Conservation (phyloP, 2,113 vertebrate genomes). For the Chascanopsetta lugubris region DNA sequence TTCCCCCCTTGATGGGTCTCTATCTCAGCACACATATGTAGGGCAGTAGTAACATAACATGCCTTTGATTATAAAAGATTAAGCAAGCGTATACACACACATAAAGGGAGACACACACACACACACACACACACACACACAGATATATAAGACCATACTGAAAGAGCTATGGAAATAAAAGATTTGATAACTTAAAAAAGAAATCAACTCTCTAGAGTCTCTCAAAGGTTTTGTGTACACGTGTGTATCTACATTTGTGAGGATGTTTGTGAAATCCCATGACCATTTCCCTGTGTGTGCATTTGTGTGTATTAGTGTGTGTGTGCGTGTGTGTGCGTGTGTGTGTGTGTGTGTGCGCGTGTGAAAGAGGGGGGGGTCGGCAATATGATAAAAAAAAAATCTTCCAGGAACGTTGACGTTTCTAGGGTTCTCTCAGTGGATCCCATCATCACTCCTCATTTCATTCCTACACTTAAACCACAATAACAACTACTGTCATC, state of each 20-base stretch:
- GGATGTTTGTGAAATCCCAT: slow-evolving; percentile 40
- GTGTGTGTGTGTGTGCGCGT: too few relatives aligned
- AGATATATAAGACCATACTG: background rate
- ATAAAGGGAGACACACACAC: background rate
- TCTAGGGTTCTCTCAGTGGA: slow-evolving; percentile 40
- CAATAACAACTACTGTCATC: slow-evolving; percentile 25
- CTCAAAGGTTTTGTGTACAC: slow-evolving; percentile 50
- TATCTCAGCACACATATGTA: slow-evolving; percentile 52
- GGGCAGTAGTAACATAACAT: slow-evolving; percentile 46
- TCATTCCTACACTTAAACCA: slow-evolving; percentile 20
- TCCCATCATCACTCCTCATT: slow-evolving; percentile 43
- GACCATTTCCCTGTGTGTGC: slow-evolving; percentile 5
- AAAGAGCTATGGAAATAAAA: slow-evolving; percentile 39
- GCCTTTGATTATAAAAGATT: slow-evolving; percentile 49
- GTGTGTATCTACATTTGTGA: slow-evolving; percentile 9
- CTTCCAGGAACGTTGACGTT: too few relatives aligned
- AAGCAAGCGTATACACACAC: slow-evolving; percentile 17
- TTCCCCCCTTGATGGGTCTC: slow-evolving; percentile 55
- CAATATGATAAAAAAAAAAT: too few relatives aligned
- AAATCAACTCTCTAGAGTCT: slow-evolving; percentile 58
- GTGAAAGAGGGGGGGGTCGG: too few relatives aligned
- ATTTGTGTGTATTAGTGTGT: slow-evolving; percentile 10
- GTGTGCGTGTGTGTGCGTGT: slow-evolving; percentile 15
- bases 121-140: slow-evolving; percentile 8
- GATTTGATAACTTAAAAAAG: slow-evolving; percentile 26